phyloP scores from a whole-genome alignment of 2,888 invertebrate genomes.

The Drosophila bunnanda region DNA sequence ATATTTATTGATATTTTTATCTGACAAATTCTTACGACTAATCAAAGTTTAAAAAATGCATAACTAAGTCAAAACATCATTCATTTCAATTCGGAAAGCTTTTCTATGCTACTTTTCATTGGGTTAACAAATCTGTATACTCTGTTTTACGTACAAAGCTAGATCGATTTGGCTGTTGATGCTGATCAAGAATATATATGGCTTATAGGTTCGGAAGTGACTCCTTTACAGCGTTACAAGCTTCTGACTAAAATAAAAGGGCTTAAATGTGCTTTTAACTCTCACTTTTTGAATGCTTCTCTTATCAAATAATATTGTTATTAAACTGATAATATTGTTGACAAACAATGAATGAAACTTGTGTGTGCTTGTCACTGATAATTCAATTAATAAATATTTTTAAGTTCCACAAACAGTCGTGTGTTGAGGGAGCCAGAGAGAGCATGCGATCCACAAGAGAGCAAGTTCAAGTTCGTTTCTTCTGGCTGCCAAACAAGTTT shows the following conservation, averaged over 20 bases:
- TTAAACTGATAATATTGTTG: background rate
- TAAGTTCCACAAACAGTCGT: conserved; percentile 12
- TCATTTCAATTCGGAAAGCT: too few relatives aligned
- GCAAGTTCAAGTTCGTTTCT: conserved; percentile 49
- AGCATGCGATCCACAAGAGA: conserved; percentile 18
- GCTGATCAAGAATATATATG: too few relatives aligned
- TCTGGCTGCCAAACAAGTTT: conserved; percentile 46
- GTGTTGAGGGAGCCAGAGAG: conserved; percentile 9
- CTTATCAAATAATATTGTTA: background rate
- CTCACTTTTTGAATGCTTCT: background rate
- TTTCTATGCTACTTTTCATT: too few relatives aligned
- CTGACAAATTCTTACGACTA: too few relatives aligned
- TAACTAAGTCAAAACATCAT: too few relatives aligned
- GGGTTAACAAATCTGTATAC: too few relatives aligned
- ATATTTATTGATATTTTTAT: too few relatives aligned
- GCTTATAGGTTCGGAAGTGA: too few relatives aligned
- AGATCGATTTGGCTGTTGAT: too few relatives aligned
- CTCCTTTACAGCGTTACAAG: too few relatives aligned
- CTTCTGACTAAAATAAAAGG: background rate
- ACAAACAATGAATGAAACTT: conserved; percentile 1
- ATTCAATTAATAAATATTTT: conserved; percentile 12
- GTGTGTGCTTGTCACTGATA: conserved; percentile 11
- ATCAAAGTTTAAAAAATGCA: too few relatives aligned
- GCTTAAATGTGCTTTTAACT: background rate
- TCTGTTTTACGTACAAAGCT: too few relatives aligned